phyloP scores from a whole-genome alignment of 2,113 vertebrate genomes.

The Cisticola juncidis region DNA sequence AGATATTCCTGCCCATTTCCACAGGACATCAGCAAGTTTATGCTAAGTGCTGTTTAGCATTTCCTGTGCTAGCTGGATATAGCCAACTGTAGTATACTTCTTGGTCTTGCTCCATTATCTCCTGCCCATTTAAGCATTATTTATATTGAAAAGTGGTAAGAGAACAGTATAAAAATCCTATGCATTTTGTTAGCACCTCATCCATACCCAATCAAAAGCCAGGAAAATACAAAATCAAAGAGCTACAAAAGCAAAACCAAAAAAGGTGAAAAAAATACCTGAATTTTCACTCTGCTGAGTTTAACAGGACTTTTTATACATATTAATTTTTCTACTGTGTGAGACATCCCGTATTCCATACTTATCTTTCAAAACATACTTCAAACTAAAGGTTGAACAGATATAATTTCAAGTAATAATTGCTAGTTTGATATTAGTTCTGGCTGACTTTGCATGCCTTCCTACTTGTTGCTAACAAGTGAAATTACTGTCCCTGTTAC shows the following conservation, averaged over 20 bases:
- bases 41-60: neutral
- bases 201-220: neutral
- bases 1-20: neutral
- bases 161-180: neutral
- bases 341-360: neutral
- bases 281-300: neutral
- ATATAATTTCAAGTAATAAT: neutral
- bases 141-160: neutral
- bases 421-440: neutral
- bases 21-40: neutral
- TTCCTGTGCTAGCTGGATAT: neutral
- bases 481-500: neutral
- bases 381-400: neutral
- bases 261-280: neutral
- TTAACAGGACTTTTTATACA: neutral
- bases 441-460: neutral
- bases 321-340: neutral
- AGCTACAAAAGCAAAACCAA: neutral
- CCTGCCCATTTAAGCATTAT: neutral
- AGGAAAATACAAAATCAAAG: neutral
- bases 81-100: neutral
- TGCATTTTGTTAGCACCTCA: neutral
- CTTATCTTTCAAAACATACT: neutral
- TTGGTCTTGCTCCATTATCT: neutral
- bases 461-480: neutral